Conservation (phyloP, 2,888 invertebrate species). For the Notocelia uddmanniana region DNA sequence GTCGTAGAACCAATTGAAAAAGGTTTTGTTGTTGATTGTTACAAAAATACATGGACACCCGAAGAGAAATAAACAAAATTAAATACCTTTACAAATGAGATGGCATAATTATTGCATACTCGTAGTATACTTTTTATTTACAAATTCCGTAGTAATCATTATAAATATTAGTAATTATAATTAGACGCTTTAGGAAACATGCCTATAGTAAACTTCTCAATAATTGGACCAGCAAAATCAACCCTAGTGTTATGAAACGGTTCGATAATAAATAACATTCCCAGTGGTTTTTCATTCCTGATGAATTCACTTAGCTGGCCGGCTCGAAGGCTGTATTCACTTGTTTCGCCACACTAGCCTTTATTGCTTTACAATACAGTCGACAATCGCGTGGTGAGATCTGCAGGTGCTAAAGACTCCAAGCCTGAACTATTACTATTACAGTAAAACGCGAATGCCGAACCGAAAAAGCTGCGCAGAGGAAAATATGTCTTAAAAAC, state of each 20-base stretch:
- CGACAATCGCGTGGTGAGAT: background rate
- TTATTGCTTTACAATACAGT: background rate
- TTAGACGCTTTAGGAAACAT: background rate
- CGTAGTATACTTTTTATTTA: no score
- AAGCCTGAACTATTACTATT: constrained; percentile 41
- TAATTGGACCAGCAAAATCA: no score
- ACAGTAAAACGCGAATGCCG: constrained; percentile 22
- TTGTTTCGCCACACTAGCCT: background rate
- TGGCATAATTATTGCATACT: no score
- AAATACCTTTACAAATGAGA: no score
- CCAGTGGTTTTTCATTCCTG: background rate
- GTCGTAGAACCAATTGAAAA: no score
- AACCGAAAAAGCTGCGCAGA: background rate
- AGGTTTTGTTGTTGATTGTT: no score
- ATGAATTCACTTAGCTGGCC: constrained; percentile 4
- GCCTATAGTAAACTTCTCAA: background rate
- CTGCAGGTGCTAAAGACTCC: constrained; percentile 21
- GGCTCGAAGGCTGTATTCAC: background rate
- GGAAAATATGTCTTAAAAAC: background rate
- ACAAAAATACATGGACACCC: no score
- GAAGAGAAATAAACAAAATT: no score
- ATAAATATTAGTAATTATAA: background rate
- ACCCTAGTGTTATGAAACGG: background rate
- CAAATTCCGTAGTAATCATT: no score
- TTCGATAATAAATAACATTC: background rate